phyloP scores from a whole-genome alignment of 2,888 invertebrate species.

The Mythimna lalbum region DNA sequence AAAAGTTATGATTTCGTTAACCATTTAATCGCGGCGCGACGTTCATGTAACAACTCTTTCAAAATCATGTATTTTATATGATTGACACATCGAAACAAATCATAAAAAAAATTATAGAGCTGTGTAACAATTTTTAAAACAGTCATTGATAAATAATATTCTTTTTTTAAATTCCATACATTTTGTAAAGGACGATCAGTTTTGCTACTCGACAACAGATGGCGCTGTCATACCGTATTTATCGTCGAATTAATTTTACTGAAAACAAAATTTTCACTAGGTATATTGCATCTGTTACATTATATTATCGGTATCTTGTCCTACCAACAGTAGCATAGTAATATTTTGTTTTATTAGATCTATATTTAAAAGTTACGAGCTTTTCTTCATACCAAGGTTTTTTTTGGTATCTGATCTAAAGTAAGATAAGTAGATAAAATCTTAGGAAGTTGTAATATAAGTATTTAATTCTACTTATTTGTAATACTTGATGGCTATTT shows the following conservation, averaged over 20 bases:
- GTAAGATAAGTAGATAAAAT: background rate
- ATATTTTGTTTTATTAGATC: background rate
- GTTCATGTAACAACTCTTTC: constrained; percentile 23
- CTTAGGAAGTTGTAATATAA: background rate
- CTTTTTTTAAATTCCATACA: background rate
- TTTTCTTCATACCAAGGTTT: too few species aligned
- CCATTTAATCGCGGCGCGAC: background rate
- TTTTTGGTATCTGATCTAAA: background rate
- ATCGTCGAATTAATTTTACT: background rate
- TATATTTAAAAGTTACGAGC: background rate
- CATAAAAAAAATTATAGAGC: background rate
- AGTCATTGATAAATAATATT: background rate
- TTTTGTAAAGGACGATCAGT: constrained; percentile 23
- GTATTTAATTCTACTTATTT: background rate
- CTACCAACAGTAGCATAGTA: background rate
- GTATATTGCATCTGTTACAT: too few species aligned
- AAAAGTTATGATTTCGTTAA: constrained; percentile 35
- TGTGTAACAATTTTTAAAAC: background rate
- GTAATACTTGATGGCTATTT: constrained; percentile 8
- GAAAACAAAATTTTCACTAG: too few species aligned
- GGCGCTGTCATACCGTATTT: constrained; percentile 60
- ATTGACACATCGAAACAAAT: background rate
- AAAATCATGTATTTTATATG: background rate
- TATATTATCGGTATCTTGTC: too few species aligned
- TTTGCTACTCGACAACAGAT: constrained; percentile 73